Evolutionary conservation across 2,888 invertebrate genomes (phyloP).

Genomic region (Hypomecis atomaria): DNA sequence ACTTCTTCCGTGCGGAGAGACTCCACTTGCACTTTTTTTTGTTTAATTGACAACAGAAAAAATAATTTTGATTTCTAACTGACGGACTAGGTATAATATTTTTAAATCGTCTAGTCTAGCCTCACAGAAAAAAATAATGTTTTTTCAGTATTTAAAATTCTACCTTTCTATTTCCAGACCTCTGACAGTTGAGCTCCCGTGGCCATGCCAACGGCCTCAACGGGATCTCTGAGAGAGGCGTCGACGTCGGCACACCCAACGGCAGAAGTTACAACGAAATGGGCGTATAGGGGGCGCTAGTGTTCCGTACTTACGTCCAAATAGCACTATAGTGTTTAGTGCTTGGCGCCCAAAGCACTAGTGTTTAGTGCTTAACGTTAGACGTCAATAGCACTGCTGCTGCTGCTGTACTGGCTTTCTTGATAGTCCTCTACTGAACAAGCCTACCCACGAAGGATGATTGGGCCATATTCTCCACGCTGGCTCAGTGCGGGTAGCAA

Average conservation of each 20-base stretch:
- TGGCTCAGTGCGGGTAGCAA: too few species aligned
- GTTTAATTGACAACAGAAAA: too few species aligned
- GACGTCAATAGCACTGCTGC: background rate
- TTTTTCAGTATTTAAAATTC: background rate
- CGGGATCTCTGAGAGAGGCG: conserved; percentile 74
- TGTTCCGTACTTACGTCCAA: conserved; percentile 4
- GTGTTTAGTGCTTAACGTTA: background rate
- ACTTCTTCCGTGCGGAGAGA: too few species aligned
- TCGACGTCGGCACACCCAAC: conserved; percentile 65
- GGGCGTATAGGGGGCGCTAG: conserved; percentile 59
- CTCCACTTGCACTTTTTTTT: too few species aligned
- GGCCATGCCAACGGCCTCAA: conserved; percentile 75
- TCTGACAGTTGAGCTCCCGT: conserved; percentile 83
- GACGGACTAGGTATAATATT: too few species aligned
- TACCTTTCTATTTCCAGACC: conserved; percentile 59
- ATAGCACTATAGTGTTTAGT: conserved; percentile 1
- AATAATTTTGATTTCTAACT: too few species aligned
- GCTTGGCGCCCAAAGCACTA: background rate
- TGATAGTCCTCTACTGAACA: too few species aligned
- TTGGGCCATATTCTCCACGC: too few species aligned
- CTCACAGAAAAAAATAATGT: too few species aligned
- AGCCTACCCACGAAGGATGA: too few species aligned
- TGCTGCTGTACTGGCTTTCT: too few species aligned
- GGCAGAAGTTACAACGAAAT: conserved; percentile 73
- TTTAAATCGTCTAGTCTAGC: too few species aligned